Base-by-base conservation (phyloP, 2,888 invertebrate genomes). In the Doris montereyensis region DNA sequence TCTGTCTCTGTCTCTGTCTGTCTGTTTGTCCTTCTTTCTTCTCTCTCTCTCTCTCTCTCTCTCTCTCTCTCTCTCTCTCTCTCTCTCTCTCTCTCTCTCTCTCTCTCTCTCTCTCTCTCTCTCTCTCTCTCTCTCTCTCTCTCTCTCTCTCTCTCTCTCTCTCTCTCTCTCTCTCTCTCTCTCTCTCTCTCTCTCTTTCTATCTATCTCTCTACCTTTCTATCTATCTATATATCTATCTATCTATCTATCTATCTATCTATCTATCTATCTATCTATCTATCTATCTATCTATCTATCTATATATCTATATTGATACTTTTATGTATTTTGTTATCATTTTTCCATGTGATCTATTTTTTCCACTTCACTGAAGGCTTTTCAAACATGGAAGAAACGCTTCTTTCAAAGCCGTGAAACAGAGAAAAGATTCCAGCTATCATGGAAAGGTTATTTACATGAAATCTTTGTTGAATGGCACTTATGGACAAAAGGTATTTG, bases 341-440 rank as follows among this genome's bases (percentile, higher is more conserved):
- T n/a, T n/a, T n/a, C n/a, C n/a, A n/a, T n/a, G n/a, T n/a, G n/a
- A 41, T 41, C 52, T 41, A 41, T 41, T 41, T 41, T 17, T 41
- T 41, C 52, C 8, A 41, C 52, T 41, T 41, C 52, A 17, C 57
- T 68, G 24, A 81, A 88, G 88, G 85, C 82, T 5, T 88, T 87
- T 80, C 83, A 80, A 8, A 80, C 77, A 10, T 88, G 87, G 88
- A 81, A 83, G 57, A 57, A 84, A 13, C 81, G 84, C 10, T 74
- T 86, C 24, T 80, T 75, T 60, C 87, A 86, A 82, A 84, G 82
- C 81, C 75, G 79, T 4, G 84, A 85, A 62, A 83, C 85, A 5
- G 85, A 85, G 13, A 68, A 74, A 41, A 70, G 84, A 57, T 83
- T 85, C 77, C 79, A 82, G 2, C 82, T 82, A 5, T 81, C 85